A percentile compares a stretch with the other conserved stretches of the same genome.
Conservation (phyloP, 2,888 invertebrate genomes). For the Lordiphosa fenestrarum region DNA sequence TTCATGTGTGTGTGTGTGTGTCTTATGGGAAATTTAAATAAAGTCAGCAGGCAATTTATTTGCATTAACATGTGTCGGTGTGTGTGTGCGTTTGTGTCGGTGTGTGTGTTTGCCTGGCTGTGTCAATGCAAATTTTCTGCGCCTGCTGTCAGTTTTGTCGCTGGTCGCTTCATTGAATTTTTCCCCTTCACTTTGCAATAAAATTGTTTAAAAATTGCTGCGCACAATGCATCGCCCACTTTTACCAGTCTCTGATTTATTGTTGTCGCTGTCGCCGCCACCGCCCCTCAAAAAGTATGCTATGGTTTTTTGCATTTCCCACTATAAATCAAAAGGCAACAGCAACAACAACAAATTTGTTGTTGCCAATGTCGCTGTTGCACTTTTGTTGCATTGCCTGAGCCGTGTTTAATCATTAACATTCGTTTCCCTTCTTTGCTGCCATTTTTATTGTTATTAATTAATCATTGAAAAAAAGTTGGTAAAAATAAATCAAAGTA, state of each 20-base stretch:
- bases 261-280: conserved; percentile 38
- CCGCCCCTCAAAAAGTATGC: conserved; percentile 28
- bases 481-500: too few relatives aligned
- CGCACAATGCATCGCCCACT: conserved; percentile 48
- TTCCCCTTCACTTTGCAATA: conserved; percentile 49
- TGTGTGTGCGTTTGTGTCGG: conserved; percentile 15
- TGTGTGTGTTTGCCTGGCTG: conserved; percentile 30
- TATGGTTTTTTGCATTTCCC: conserved; percentile 44
- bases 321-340: conserved; percentile 61
- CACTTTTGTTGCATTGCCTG: conserved; percentile 32
- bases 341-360: conserved; percentile 49
- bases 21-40: conserved; percentile 75
- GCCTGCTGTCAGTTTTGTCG: conserved; percentile 68
- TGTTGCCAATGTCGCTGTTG: conserved; percentile 25
- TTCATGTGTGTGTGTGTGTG: conserved; percentile 40
- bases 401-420: conserved; percentile 66
- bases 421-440: conserved; percentile 11
- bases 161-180: conserved; percentile 73
- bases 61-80: conserved; percentile 67
- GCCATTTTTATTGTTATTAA: conserved; percentile 69
- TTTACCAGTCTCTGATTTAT: conserved; percentile 65
- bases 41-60: conserved; percentile 75
- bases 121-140: conserved; percentile 64
- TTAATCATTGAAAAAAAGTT: conserved; percentile 57
- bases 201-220: conserved; percentile 65